phyloP scores from a whole-genome alignment of 2,888 invertebrate genomes.

The Rotaria sp. region DNA sequence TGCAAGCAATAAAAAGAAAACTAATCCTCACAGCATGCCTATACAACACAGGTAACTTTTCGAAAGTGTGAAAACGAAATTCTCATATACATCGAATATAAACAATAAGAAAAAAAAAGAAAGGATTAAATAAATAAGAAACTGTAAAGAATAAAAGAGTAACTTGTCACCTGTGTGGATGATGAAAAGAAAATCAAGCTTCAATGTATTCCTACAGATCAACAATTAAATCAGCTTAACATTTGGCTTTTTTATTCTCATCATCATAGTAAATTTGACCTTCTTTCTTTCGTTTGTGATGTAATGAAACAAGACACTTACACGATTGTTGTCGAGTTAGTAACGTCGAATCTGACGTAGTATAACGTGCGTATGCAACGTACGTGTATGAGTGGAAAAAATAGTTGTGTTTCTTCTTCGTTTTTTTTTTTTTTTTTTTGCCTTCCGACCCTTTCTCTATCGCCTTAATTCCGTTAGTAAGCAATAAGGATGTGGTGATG shows the following conservation, averaged over 20 bases:
- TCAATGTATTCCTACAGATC: background rate
- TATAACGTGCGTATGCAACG: background rate
- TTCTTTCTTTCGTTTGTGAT: background rate
- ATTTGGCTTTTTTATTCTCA: background rate
- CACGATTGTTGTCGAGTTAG: background rate
- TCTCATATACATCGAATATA: background rate
- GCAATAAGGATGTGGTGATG: background rate
- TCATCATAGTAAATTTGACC: background rate
- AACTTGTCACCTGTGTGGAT: background rate
- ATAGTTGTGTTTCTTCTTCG: background rate
- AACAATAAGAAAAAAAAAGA: background rate
- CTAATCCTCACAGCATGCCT: background rate
- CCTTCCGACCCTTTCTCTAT: background rate
- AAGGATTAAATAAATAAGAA: background rate
- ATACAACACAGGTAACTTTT: background rate
- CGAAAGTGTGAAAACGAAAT: background rate
- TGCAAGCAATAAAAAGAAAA: background rate
- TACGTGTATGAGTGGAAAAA: background rate
- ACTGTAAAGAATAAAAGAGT: background rate
- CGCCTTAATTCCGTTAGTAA: background rate
- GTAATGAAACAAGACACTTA: background rate
- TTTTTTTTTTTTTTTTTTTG: too few species aligned
- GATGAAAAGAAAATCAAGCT: background rate
- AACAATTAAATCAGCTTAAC: conserved; percentile 6
- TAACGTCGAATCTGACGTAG: background rate